Base-by-base conservation (phyloP, 2,888 invertebrate species). In the Mellilla xanthometata region DNA sequence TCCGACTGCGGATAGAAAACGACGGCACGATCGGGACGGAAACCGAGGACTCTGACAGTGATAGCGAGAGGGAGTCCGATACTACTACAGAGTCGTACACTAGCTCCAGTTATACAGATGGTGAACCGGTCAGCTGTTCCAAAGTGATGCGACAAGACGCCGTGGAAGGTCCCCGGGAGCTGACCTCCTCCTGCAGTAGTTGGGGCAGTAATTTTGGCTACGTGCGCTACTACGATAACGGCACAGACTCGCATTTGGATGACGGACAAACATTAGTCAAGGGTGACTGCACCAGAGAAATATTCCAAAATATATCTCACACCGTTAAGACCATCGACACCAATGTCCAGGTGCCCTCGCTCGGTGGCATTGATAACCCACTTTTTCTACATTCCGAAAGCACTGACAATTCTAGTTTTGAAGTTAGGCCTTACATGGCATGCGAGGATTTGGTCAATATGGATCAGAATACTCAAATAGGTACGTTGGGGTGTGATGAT, bases 361-460 rank as follows among this genome's bases (percentile, higher is more conserved):
- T 47, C 12, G 54, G n/a, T n/a, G n/a, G 47, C 39, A 48, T 35
- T 23, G 44, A 43, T 29, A 50, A 55, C 24, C 45, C 34, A 30
- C 57, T 68, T 59, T 65, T 71, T 64, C 92, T 93, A 76, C 91
- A 91, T 74, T 94, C 94, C 50, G 92, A 93, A 72, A 90, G 88
- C 55, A 90, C 91, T 10, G 92, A 92, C 59, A 88, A 91, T 62
- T 91, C 92, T 31, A 91, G 91, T 58, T 91, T 91, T 59, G 90
- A 90, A 59, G 86, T 81, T 12, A 81, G 91, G 15, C 72, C 91
- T 10, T 92, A 92, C 56, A 90, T 91, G 78, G 93, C 93, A 6
- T 94, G 93, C 68, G 94, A 94, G 73, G 92, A 94, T 84, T 79
- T 94, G 52, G 90, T 91, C 7, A 92, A 93, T 72, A 89, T 94